Percentiles rank a stretch among this genome's conserved stretches.
These are phyloP conservation scores for Ptiloglossa arizonensis DNA, from an alignment of 1,140 invertebrate species.

Conservation along the genomic window DNA sequence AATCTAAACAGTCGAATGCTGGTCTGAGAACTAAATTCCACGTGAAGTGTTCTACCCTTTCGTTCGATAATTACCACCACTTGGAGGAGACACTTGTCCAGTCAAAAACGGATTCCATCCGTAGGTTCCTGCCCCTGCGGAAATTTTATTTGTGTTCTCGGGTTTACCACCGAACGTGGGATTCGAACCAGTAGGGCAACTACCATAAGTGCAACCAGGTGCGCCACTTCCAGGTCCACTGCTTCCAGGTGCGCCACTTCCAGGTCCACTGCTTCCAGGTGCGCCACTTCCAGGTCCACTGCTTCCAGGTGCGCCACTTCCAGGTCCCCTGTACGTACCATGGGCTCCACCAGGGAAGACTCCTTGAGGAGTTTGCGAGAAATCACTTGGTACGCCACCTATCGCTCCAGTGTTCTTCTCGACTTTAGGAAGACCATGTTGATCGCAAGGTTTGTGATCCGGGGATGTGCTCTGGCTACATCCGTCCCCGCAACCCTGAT, in stretches of 20 bases:
- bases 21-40: too few species aligned
- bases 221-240: background rate
- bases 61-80: conserved; percentile 22
- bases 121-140: background rate
- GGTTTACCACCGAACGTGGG: background rate
- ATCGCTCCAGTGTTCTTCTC: background rate
- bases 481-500: conserved; percentile 2
- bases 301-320: background rate
- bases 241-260: background rate
- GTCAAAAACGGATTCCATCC: conserved; percentile 1
- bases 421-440: background rate
- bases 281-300: too few species aligned
- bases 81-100: conserved; percentile 1
- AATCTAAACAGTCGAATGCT: too few species aligned
- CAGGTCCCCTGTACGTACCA: background rate
- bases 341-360: background rate
- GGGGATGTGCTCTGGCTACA: background rate
- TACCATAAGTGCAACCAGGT: background rate
- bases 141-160: background rate
- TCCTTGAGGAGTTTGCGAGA: background rate
- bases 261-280: background rate
- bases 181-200: background rate
- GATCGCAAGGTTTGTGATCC: background rate
- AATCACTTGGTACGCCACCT: background rate
- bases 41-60: too few species aligned